Conservation (phyloP, 2,113 vertebrate species). For the Piaya cayana region DNA sequence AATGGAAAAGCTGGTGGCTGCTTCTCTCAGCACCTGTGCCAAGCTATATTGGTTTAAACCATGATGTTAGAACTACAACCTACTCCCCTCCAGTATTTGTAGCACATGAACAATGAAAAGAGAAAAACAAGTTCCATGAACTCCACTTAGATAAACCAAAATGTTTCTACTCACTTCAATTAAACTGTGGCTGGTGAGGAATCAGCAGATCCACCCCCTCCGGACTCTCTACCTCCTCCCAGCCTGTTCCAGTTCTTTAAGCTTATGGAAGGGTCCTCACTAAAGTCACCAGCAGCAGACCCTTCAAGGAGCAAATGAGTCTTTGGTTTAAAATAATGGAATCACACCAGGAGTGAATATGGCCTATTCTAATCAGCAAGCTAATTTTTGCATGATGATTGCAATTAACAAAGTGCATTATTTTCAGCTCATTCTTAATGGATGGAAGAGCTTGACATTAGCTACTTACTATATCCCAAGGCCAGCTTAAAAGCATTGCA, state of each 20-base stretch:
- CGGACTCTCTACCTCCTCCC: background rate
- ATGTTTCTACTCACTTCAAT: background rate
- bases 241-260: background rate
- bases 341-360: background rate
- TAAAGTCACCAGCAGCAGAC: background rate
- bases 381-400: background rate
- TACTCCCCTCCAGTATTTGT: background rate
- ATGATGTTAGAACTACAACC: background rate
- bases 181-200: background rate
- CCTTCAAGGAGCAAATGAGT: background rate
- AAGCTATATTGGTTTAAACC: background rate
- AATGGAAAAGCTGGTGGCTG: background rate
- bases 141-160: background rate
- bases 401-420: background rate
- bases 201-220: background rate
- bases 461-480: background rate
- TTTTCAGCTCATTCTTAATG: background rate
- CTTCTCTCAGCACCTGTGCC: background rate
- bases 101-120: background rate
- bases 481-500: background rate
- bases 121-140: background rate
- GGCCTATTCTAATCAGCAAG: background rate
- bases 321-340: background rate
- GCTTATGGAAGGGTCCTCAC: background rate
- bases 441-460: background rate